Evolutionary conservation across 2,797 vertebrate genomes (phyloP).

Genomic region (Falco columbarius): DNA sequence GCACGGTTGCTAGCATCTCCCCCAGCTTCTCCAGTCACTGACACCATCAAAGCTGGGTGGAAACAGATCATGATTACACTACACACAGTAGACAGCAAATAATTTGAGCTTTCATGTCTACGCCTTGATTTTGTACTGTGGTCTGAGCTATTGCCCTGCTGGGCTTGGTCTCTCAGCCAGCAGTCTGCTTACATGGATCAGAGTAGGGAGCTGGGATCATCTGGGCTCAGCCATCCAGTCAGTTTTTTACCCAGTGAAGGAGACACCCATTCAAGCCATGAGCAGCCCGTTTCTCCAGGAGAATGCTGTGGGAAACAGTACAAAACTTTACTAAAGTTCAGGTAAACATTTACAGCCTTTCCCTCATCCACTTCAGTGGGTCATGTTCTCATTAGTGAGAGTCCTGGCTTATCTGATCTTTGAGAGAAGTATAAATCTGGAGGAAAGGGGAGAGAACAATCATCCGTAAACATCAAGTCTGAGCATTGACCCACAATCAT

Average conservation of each 20-base stretch:
- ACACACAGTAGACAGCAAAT: not conserved
- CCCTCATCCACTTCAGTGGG: not conserved
- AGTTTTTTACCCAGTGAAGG: not conserved
- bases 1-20: not conserved
- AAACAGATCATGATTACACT: not conserved
- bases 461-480: not conserved
- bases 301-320: not conserved
- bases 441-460: not conserved
- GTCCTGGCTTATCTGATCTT: not conserved
- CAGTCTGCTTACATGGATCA: not conserved
- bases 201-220: not conserved
- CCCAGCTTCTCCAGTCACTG: not conserved
- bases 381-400: not conserved
- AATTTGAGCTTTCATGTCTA: not conserved
- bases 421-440: not conserved
- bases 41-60: not conserved
- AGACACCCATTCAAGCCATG: not conserved
- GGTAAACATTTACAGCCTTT: not conserved
- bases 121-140: not conserved
- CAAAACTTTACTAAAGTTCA: not conserved
- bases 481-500: not conserved
- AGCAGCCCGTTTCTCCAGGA: not conserved
- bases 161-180: not conserved
- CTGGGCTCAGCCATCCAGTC: too few species aligned
- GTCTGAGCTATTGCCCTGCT: not conserved